Conservation (phyloP, 2,113 vertebrate species). For the Megalops atlanticus region DNA sequence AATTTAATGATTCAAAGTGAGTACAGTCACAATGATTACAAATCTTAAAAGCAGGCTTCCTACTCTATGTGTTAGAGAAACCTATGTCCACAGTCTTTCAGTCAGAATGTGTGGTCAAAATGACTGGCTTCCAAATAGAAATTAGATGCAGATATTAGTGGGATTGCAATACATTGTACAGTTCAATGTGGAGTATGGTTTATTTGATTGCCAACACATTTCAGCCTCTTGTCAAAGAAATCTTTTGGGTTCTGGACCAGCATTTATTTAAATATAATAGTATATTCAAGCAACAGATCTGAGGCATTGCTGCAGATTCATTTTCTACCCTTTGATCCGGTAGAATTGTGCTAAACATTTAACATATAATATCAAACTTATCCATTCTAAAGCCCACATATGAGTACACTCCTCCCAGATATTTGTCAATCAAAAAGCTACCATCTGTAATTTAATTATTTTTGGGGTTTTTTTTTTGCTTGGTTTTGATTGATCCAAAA, state of each 20-base stretch:
- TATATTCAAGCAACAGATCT: not conserved
- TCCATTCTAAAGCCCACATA: not conserved
- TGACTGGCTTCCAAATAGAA: not conserved
- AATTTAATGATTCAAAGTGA: no score
- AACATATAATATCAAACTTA: not conserved
- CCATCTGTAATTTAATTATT: not conserved
- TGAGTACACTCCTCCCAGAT: not conserved
- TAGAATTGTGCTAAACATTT: not conserved
- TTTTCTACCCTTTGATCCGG: not conserved
- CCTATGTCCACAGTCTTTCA: not conserved
- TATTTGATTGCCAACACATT: slow-evolving; percentile 4
- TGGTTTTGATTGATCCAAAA: not conserved
- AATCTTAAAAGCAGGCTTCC: not conserved
- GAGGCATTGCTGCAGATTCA: not conserved
- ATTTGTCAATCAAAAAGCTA: not conserved
- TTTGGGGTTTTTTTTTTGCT: not conserved
- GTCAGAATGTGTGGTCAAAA: not conserved
- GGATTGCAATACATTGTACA: not conserved
- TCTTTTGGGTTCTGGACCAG: not conserved
- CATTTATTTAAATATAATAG: not conserved
- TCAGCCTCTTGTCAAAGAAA: no score
- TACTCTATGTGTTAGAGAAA: not conserved
- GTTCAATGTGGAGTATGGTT: not conserved
- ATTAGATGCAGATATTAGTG: not conserved
- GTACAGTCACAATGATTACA: not conserved